phyloP scores from a whole-genome alignment of 2,797 vertebrate genomes.

The Oreochromis grahami region DNA sequence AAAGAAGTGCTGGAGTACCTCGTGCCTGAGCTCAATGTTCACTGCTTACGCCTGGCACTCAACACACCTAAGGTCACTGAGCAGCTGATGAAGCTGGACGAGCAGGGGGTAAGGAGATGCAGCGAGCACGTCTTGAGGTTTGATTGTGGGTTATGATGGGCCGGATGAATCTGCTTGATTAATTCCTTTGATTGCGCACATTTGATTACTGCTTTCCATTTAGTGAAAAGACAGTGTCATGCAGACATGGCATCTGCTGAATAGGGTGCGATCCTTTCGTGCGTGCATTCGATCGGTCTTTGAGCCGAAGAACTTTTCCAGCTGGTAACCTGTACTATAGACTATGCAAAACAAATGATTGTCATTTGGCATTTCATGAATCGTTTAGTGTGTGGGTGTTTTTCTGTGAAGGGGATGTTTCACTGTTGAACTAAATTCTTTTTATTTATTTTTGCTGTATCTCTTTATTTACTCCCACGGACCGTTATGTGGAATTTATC shows the following conservation, averaged over 20 bases:
- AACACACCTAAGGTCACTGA: constrained; percentile 98
- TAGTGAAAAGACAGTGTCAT: neutral
- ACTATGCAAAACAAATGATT: neutral
- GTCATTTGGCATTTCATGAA: neutral
- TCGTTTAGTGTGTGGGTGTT: neutral
- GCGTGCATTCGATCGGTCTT: neutral
- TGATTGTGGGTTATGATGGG: neutral
- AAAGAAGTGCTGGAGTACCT: constrained; percentile 97
- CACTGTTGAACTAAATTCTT: neutral
- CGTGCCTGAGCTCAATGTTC: constrained; percentile 91
- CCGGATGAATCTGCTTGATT: neutral
- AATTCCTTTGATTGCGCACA: neutral
- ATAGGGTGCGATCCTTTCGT: neutral
- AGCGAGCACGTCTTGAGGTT: neutral
- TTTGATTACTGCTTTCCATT: neutral
- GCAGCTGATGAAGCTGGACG: constrained; percentile 97
- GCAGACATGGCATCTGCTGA: neutral
- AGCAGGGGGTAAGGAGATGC: constrained; percentile 86
- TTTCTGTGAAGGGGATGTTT: neutral
- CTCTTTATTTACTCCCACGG: neutral
- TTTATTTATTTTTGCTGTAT: neutral
- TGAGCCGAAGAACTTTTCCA: neutral
- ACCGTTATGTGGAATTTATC: neutral
- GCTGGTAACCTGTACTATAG: neutral
- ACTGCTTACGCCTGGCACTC: constrained; percentile 93